These are phyloP conservation scores for Proteles cristata DNA, from an alignment of 2,113 vertebrate species.

Conservation along the genomic window DNA sequence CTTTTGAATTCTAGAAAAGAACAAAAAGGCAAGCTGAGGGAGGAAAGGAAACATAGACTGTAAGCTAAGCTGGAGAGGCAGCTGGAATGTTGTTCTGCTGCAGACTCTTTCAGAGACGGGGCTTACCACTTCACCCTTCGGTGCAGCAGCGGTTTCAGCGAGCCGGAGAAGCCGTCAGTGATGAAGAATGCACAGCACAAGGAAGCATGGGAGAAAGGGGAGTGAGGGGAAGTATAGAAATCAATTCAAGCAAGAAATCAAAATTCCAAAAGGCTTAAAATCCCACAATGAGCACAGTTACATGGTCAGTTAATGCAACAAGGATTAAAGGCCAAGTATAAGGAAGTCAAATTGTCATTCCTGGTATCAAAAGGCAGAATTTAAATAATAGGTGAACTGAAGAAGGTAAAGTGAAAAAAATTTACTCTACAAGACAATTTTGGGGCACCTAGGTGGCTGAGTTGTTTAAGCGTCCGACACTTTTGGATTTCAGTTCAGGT, in stretches of 20 bases:
- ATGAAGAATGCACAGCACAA: conserved; percentile 61
- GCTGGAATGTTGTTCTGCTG: background rate
- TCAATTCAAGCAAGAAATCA: conserved; percentile 68
- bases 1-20: background rate
- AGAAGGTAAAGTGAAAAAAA: background rate
- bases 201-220: conserved; percentile 64
- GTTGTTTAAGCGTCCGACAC: too few species aligned
- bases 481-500: too few species aligned
- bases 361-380: background rate
- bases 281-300: background rate
- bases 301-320: rapidly evolving
- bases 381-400: background rate
- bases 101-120: background rate
- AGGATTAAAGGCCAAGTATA: too few species aligned
- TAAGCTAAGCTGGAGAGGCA: background rate
- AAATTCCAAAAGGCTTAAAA: background rate
- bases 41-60: background rate
- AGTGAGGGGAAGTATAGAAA: conserved; percentile 52
- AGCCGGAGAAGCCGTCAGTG: conserved; percentile 65
- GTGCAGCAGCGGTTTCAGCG: conserved; percentile 58
- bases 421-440: background rate
- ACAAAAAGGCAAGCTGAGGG: background rate
- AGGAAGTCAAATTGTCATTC: background rate
- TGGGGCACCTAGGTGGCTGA: background rate
- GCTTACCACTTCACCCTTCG: conserved; percentile 90